Evolutionary conservation across 2,888 invertebrate genomes (phyloP), one percentile per base, ranked within the genome.

Genomic region (Malthinus flaveolus): DNA sequence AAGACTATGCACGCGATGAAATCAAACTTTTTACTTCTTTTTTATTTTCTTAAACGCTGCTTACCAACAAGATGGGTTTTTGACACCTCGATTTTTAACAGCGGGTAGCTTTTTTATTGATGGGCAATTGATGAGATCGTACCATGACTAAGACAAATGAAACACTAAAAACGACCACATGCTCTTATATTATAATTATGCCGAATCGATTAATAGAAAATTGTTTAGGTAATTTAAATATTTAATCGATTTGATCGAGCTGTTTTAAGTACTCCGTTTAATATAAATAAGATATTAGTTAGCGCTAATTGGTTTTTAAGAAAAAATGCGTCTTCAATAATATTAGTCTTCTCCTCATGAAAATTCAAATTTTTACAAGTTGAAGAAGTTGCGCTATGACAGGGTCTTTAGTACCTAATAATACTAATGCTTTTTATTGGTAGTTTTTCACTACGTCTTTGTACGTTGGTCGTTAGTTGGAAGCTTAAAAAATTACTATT

Each of bases 101-200:
- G 47, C 58, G 42, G 52, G 52, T 56, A 46, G 37, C 52, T 32
- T 44, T 13, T 48, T 58, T 49, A 53, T 31, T 49, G 36, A 32
- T 34, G 44, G 49, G 51, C 39, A 49, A 42, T 10, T 45, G 52
- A 52, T 45, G 63, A 61, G 65, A 65, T 62, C 23, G 65, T 59
- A 56, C 54, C 61, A 62, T 65, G 65, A 65, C 65, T 65, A 65
- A 65, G 65, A 64, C 62, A 59, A 65, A 64, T 64, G 63, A 62
- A 59, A 61, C 59, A 51, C 36, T 31, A 36, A 42, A 23, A 34
- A 47, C 51, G 50, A 31, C 56, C 50, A 57, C 44, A 58, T 58
- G 48, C 42, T 58, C 44, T 11, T 42, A 23, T 23, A 23, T 23
- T 23, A 53, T 58, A 53, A 52, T 51, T 46, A 36, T 35, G 10